phyloP scores from a whole-genome alignment of 2,888 invertebrate species.

The Macaria notata region DNA sequence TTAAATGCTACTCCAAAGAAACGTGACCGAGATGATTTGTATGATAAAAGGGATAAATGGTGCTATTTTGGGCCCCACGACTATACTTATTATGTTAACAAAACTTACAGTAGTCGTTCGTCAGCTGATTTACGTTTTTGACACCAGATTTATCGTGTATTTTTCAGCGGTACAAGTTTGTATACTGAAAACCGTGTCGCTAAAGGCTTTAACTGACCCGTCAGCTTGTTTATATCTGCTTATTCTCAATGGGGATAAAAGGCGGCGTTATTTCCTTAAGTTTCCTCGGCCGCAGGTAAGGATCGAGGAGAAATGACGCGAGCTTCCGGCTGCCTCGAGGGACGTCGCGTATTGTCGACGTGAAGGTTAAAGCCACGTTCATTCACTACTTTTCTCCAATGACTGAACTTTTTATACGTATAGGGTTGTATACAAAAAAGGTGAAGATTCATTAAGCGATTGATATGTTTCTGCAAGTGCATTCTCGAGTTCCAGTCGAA shows the following conservation, averaged over 20 bases:
- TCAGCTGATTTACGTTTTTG: background rate
- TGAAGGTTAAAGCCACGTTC: slow-evolving; percentile 24
- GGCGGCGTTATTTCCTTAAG: slow-evolving; percentile 50
- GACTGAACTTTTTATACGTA: slow-evolving; percentile 7
- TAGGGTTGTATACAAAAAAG: background rate
- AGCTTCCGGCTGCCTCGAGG: slow-evolving; percentile 21
- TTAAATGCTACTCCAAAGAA: too few species aligned
- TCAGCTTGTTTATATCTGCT: slow-evolving; percentile 71
- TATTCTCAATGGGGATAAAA: slow-evolving; percentile 68
- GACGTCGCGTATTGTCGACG: slow-evolving; percentile 20
- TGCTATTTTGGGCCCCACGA: too few species aligned
- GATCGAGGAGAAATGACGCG: slow-evolving; percentile 25
- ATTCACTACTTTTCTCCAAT: slow-evolving; percentile 23
- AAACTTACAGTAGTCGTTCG: background rate
- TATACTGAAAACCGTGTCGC: slow-evolving; percentile 4
- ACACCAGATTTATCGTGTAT: background rate
- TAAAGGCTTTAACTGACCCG: slow-evolving; percentile 63
- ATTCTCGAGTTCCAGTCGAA: slow-evolving; percentile 31
- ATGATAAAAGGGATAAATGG: too few species aligned
- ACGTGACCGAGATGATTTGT: too few species aligned
- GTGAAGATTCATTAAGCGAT: slow-evolving; percentile 23
- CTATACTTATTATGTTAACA: too few species aligned
- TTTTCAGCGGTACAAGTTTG: slow-evolving; percentile 1
- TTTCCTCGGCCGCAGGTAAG: slow-evolving; percentile 36
- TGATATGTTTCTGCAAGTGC: slow-evolving; percentile 34